Percentiles rank a stretch among this genome's conserved stretches.
phyloP scores from a whole-genome alignment of 2,797 vertebrate genomes.

The Xiphophorus birchmanni region DNA sequence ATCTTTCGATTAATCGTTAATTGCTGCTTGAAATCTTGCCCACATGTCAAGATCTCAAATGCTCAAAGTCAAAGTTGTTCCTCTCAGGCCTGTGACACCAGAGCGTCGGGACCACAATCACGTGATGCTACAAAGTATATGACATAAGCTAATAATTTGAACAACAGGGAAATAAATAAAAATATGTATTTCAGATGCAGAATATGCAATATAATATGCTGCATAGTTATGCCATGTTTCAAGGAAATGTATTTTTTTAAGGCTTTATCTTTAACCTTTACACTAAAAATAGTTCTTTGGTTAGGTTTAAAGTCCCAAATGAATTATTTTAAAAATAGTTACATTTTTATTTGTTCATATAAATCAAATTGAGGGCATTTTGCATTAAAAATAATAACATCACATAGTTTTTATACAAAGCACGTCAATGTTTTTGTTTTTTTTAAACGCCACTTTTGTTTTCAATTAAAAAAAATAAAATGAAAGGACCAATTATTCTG shows the following conservation, averaged over 20 bases:
- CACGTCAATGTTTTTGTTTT: not conserved
- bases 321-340: not conserved
- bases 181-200: not conserved
- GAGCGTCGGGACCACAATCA: constrained; percentile 6
- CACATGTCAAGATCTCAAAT: constrained; percentile 1
- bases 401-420: not conserved
- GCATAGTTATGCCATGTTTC: not conserved
- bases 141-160: not conserved
- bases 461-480: not conserved
- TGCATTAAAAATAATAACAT: not conserved
- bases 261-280: not conserved
- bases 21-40: not conserved
- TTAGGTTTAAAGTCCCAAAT: not conserved
- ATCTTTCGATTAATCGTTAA: not conserved
- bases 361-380: not conserved
- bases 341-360: not conserved
- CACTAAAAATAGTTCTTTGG: not conserved
- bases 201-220: not conserved
- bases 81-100: constrained; percentile 15
- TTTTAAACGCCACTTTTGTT: not conserved
- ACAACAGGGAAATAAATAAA: not conserved
- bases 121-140: constrained; percentile 12
- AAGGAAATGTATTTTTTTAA: not conserved
- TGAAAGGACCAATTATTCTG: not conserved
- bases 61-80: constrained; percentile 4